Evolutionary conservation across 2,797 vertebrate genomes (phyloP), one percentile per base, ranked within the genome.

Genomic region (Ispidina picta): DNA sequence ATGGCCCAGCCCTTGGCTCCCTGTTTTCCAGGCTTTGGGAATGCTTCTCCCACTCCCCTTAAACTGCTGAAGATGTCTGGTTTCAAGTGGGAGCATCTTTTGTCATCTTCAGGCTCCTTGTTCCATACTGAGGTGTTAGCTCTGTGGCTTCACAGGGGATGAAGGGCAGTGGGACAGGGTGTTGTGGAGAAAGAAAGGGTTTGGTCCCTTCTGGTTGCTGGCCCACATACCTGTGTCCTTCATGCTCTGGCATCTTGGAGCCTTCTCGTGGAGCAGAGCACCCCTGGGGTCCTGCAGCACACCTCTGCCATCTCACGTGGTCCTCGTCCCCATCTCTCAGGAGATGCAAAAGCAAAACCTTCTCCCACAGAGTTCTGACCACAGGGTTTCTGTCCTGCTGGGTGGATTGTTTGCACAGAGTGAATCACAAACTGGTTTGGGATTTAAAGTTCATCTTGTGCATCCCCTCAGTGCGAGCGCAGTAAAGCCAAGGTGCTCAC

Each of bases 101-200:
- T 54, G 16, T 33, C 15, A 9, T 10, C 63, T 25, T 17, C 2
- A 5, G 43, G 49, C 8, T 35, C 29, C 39, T 8, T 2, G 15
- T 1, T 7, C 13, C 7, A 49, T 6, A 23, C 35, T 2, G 8
- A 7, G 54, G 2, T 1, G 2, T 8, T 9, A 17, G 9, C 51
- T 20, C 25, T 5, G 8, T 1, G 9, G 6, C 4, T n/a, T 25
- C 11, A 12, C 1, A 12, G 68, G 1, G 25, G 43, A 0, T 28
- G 39, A 19, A 18, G n/a, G 33, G 17, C 41, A 39, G 18, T 10
- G 9, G 60, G 26, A 35, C 3, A 65, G 28, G 39, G 56, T 18
- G 0, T 4, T 13, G 13, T 7, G 12, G 22, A 37, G 26, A 12
- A 15, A 52, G 44, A 54, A 48, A 48, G 51, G 17, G 43, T 37